These are phyloP conservation scores for Fratercula arctica DNA, from an alignment of 2,797 vertebrate genomes.

Conservation along the genomic window DNA sequence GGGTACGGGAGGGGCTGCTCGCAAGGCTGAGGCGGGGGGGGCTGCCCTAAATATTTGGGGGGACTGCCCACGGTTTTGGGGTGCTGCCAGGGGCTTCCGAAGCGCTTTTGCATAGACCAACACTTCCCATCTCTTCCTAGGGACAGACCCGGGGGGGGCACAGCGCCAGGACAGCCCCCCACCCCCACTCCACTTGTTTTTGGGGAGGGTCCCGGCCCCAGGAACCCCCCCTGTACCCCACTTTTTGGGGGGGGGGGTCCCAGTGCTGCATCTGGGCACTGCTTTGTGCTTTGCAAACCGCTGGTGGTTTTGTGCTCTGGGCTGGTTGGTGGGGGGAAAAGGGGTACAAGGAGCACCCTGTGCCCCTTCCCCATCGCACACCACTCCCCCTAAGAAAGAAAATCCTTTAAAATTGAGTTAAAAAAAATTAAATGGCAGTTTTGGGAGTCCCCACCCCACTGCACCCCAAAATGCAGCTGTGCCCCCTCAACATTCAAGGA, in stretches of 20 bases:
- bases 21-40: background rate
- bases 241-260: background rate
- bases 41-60: background rate
- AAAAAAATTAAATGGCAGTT: background rate
- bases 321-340: background rate
- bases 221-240: background rate
- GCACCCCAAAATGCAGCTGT: background rate
- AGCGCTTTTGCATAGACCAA: background rate
- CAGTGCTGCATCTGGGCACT: background rate
- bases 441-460: background rate
- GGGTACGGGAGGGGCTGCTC: background rate
- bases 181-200: background rate
- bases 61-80: background rate
- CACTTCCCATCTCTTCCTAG: background rate
- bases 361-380: no score
- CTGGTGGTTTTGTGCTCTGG: background rate
- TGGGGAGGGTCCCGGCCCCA: background rate
- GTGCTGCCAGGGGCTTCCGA: background rate
- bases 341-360: background rate
- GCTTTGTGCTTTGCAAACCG: constrained; percentile 13
- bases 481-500: background rate
- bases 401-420: background rate
- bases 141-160: background rate
- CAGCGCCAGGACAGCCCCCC: background rate
- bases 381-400: background rate